Base-by-base conservation (phyloP, 1,140 invertebrate species). In the Pinna nobilis region DNA sequence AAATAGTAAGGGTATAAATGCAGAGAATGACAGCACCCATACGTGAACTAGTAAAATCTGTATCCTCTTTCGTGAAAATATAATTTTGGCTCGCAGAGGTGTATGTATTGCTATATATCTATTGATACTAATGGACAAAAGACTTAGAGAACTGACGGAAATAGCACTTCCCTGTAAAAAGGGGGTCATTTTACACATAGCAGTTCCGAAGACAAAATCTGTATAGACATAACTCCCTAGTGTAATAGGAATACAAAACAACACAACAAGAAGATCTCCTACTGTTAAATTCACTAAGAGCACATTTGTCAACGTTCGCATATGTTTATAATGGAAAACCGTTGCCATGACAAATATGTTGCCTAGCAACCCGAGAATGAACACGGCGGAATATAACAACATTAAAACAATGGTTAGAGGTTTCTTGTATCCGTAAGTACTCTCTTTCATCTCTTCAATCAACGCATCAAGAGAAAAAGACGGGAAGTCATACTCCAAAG, bases 291-390 rank as follows among this genome's bases (percentile, higher is more conserved):
- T 94, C 25, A 94, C 89, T 68, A 96, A 94, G 92, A 94, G 96
- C 88, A 94, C 96, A 86, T 98, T 97, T 7, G 96, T 96, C 0
- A 96, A 93, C 86, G 95, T 97, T 67, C 85, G 68, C 80, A 88
- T 82, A 60, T 73, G 74, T 39, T 79, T 73, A 35, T 86, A 77
- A 25, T 78, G 64, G 25, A 77, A 33, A 32, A 87, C 83, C 9
- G 84, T 80, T n/a, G 77, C 91, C 65, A 97, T 94, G 11, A 97
- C 90, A 0, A 94, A 94, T 0, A 95, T 94, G 88, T 98, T 98
- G 28, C 96, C 96, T 0, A 95, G 87, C 0, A 96, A 92, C 0
- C 96, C 95, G 3, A 96, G 92, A 25, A 96, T 89, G 79, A 97
- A 95, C 0, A 95, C 92, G 3, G 93, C 63, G 5, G 89, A 87